phyloP scores from a whole-genome alignment of 2,797 vertebrate species.

The Intellagama lesueurii region DNA sequence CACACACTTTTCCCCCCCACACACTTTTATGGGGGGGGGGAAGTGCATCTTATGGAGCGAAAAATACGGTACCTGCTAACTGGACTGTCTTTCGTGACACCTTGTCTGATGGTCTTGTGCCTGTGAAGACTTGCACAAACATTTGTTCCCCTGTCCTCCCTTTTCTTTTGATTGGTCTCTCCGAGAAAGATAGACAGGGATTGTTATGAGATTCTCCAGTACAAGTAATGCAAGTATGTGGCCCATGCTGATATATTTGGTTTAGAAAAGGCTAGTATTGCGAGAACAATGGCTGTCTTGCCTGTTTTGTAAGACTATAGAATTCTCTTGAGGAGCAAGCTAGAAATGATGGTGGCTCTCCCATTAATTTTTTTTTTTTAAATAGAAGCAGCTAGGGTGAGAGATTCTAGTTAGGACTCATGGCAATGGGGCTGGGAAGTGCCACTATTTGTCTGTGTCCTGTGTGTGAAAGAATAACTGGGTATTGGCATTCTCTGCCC shows the following conservation, averaged over 20 bases:
- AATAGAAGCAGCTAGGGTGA: neutral
- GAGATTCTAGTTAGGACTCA: neutral
- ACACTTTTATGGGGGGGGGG: no score
- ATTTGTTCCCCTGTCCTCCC: no score
- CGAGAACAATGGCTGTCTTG: neutral
- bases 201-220: neutral
- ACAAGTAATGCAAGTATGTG: neutral
- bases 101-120: no score
- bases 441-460: slow-evolving; percentile 18
- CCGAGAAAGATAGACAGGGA: neutral
- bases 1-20: no score
- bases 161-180: no score
- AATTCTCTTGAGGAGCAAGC: neutral
- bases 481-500: neutral
- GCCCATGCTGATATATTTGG: neutral
- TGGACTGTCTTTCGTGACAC: no score
- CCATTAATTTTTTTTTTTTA: neutral
- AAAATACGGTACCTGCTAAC: no score
- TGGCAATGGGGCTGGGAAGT: neutral
- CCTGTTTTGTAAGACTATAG: neutral
- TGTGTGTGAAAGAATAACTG: slow-evolving; percentile 21
- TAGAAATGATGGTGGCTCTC: neutral
- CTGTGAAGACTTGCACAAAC: no score
- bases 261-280: neutral
- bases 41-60: no score